Base-by-base conservation (phyloP, 92 coral and sea anemone genomes). In the Diadumene lineata region DNA sequence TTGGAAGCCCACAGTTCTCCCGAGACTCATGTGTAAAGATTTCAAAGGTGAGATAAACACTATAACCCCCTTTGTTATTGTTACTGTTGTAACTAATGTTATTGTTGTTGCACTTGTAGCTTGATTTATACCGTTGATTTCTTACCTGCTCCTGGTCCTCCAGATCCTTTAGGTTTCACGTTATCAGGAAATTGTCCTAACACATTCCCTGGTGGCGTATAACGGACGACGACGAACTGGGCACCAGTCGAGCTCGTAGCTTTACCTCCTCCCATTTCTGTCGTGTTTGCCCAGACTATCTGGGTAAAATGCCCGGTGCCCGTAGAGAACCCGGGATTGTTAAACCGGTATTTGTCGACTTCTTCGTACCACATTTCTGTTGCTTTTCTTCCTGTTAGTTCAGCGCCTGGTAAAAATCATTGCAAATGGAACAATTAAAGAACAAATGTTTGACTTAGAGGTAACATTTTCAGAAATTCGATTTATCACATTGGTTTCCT, bases 281-380 rank as follows among this genome's bases (percentile, higher is more conserved):
- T 86, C 71, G 97, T 87, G 29, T 66, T 83, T 30, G 87, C 87
- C 98, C 98, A 94, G 1, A 94, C 97, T 50, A 94, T 85, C 85
- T 94, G 98, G 0, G 98, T 91, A 69, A 94, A 94, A 79, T 94
- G 98, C 17, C 98, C 98, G 68, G 98, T 91, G 34, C 83, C 67
- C 34, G 92, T 81, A 69, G 94, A 83, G 58, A 94, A 94, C 19
- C 91, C 92, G 10, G 97, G 97, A 73, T 81, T 94, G 51, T 79
- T 74, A 69, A 56, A 81, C 27, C 89, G 83, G 88, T 94, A 94
- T 64, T 85, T 88, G 74, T 92, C 93, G 43, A 87, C 92, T 44
- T 94, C 98, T 34, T 91, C 97, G 76, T 94, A 94, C 98, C 98
- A 94, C 98, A 94, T 94, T 38, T 94, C 98, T 17, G 97, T 86